Conservation (phyloP, 1,140 invertebrate species). For the Coelopa frigida region DNA sequence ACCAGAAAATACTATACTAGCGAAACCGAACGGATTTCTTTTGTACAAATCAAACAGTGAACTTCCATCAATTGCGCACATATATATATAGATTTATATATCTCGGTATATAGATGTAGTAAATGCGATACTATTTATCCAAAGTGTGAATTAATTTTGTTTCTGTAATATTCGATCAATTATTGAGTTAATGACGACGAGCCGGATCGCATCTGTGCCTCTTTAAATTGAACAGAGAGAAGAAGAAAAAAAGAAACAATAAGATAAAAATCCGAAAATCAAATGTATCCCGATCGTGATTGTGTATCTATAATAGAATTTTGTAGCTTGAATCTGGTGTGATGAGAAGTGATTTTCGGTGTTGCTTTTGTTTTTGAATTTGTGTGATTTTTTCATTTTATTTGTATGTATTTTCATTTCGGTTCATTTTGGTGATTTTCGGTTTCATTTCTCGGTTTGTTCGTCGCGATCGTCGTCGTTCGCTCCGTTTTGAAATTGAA, state of each 20-base stretch:
- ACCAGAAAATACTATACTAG: too few species aligned
- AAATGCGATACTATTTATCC: too few species aligned
- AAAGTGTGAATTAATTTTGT: too few species aligned
- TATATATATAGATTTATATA: too few species aligned
- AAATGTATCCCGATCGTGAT: slow-evolving; percentile 1
- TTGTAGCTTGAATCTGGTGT: slow-evolving; percentile 3
- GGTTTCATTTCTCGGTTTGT: slow-evolving; percentile 5
- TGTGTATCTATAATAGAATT: slow-evolving; percentile 19
- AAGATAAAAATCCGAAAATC: not conserved
- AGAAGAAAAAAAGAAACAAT: slow-evolving; percentile 3
- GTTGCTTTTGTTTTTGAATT: not conserved
- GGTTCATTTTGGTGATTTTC: not conserved
- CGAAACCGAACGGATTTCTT: too few species aligned
- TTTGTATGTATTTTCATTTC: slow-evolving; percentile 2
- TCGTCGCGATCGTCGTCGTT: slow-evolving; percentile 1
- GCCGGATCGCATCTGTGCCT: too few species aligned
- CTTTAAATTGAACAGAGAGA: too few species aligned
- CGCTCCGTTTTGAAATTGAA: slow-evolving; percentile 27
- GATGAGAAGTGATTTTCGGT: not conserved
- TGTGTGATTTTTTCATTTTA: slow-evolving; percentile 5
- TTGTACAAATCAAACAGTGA: too few species aligned
- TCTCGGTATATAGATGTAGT: too few species aligned
- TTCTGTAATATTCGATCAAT: too few species aligned
- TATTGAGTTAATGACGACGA: too few species aligned
- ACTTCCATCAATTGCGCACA: too few species aligned